phyloP scores from a whole-genome alignment of 2,113 vertebrate genomes.

The Ifrita kowaldi region DNA sequence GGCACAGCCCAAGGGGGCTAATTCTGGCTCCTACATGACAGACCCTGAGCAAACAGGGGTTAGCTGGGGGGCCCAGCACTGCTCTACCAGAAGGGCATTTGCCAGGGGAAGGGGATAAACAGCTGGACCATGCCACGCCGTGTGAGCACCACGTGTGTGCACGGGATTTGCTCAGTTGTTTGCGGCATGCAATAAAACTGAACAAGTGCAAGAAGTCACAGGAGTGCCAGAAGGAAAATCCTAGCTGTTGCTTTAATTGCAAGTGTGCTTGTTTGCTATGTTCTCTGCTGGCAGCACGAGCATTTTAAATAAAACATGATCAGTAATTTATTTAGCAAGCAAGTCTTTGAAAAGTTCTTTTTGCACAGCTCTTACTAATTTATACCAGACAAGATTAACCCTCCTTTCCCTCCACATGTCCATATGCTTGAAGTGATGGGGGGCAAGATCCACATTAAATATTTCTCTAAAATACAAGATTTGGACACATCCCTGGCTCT shows the following conservation, averaged over 20 bases:
- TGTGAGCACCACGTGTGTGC: fast-evolving
- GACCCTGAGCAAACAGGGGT: neutral
- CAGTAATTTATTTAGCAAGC: slow-evolving; percentile 74
- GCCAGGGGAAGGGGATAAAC: neutral
- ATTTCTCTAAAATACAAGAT: neutral
- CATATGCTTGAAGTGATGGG: neutral
- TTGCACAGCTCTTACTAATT: slow-evolving; percentile 7
- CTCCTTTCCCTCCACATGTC: neutral
- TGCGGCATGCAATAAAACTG: neutral
- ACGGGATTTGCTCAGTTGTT: fast-evolving
- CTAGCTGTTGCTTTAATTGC: slow-evolving; percentile 39
- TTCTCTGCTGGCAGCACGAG: slow-evolving; percentile 33
- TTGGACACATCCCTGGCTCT: neutral
- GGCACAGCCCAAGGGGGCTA: neutral
- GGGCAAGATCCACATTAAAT: neutral
- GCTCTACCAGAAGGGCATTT: neutral
- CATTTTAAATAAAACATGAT: slow-evolving; percentile 72
- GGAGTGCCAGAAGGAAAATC: slow-evolving; percentile 5
- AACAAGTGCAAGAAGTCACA: neutral
- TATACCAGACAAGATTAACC: slow-evolving; percentile 26
- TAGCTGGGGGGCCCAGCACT: neutral
- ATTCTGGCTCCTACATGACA: fast-evolving
- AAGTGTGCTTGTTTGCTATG: slow-evolving; percentile 6
- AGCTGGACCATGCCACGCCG: fast-evolving
- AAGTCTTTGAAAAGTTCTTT: slow-evolving; percentile 56